Evolutionary conservation across 1,140 invertebrate genomes (phyloP).

Genomic region (Ceratitis capitata): DNA sequence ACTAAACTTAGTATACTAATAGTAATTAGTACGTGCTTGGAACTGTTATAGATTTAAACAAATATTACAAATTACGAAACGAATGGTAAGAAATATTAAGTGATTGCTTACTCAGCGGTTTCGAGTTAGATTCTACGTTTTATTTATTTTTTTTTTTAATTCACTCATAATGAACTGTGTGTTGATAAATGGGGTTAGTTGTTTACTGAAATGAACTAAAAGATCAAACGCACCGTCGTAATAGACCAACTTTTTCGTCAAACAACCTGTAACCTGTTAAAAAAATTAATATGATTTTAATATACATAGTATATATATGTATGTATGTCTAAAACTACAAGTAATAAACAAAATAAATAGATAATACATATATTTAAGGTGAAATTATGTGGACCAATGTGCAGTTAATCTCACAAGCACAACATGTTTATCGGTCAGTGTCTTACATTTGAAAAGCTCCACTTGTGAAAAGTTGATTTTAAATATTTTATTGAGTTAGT

Average conservation of each 20-base stretch:
- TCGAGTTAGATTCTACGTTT: background rate
- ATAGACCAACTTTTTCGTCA: background rate
- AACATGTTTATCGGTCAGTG: too few species aligned
- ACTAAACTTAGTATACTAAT: background rate
- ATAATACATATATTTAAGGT: background rate
- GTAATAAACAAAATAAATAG: background rate
- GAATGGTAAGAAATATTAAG: background rate
- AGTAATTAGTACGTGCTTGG: background rate
- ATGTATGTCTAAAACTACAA: too few species aligned
- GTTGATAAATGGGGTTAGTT: background rate
- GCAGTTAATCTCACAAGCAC: background rate
- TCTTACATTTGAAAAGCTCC: too few species aligned
- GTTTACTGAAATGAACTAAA: background rate
- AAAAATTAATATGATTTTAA: conserved; percentile 23
- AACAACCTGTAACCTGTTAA: background rate
- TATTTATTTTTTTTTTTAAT: background rate
- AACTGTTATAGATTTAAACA: background rate
- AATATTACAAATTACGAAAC: background rate
- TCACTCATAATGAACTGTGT: background rate
- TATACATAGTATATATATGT: too few species aligned
- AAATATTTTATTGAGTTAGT: too few species aligned
- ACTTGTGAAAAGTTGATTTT: too few species aligned
- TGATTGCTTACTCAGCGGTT: conserved; percentile 29
- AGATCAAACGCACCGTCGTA: background rate
- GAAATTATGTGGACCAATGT: background rate